Conservation (phyloP, 2,888 invertebrate genomes). For the Rhabditoides inermis region DNA sequence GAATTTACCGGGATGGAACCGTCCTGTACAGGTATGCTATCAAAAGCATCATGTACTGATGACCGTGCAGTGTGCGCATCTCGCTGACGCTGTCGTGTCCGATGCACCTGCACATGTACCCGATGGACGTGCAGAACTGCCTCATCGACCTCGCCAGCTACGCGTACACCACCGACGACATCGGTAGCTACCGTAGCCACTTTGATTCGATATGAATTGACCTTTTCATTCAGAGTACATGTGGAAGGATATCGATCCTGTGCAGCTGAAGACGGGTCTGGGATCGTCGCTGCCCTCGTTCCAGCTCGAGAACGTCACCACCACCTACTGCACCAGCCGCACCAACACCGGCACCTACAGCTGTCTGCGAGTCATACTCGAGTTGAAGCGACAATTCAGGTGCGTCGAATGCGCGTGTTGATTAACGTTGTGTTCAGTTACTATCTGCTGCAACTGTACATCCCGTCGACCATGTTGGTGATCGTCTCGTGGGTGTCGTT, state of each 20-base stretch:
- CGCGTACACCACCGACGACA: conserved; percentile 91
- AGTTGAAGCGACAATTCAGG: conserved; percentile 93
- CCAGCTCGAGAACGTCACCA: conserved; percentile 77
- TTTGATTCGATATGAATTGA: background rate
- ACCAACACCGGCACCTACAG: conserved; percentile 93
- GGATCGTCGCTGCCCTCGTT: conserved; percentile 72
- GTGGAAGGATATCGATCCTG: conserved; percentile 85
- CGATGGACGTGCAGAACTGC: conserved; percentile 87
- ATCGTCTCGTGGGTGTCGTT: conserved; percentile 48
- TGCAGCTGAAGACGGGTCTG: conserved; percentile 69
- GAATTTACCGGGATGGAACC: conserved; percentile 65
- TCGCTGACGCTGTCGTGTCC: conserved; percentile 89
- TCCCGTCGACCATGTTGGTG: conserved; percentile 72
- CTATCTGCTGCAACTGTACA: conserved; percentile 98
- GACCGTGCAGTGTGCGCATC: conserved; percentile 65
- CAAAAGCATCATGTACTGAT: no score
- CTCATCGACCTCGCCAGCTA: conserved; percentile 90
- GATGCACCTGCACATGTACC: conserved; percentile 84
- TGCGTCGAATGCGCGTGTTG: conserved; percentile 53
- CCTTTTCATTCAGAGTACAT: conserved; percentile 61
- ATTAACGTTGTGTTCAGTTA: conserved; percentile 62
- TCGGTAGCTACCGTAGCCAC: no score
- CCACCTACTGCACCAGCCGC: conserved; percentile 90
- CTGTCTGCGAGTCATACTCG: conserved; percentile 87
- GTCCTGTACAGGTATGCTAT: conserved; percentile 31